A percentile compares a stretch with the other conserved stretches of the same genome.
Evolutionary conservation across 2,113 vertebrate genomes (phyloP).

Genomic region (Prochilodus magdalenae): DNA sequence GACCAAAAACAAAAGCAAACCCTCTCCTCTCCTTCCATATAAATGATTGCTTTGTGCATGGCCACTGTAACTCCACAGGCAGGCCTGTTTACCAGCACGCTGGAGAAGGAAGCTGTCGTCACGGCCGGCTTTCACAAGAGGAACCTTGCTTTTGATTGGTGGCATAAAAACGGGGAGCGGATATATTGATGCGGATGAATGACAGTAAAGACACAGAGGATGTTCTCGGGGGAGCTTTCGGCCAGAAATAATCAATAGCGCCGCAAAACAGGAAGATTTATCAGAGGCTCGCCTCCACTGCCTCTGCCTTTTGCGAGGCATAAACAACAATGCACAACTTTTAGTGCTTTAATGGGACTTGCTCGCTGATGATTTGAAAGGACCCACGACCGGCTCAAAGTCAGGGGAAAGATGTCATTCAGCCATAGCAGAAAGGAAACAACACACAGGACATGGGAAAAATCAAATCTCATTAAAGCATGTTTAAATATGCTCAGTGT

Average conservation of each 20-base stretch:
- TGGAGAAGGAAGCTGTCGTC: background rate
- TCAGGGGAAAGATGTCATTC: background rate
- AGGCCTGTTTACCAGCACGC: background rate
- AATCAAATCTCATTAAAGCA: no score
- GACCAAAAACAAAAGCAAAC: background rate
- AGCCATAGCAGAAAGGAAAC: background rate
- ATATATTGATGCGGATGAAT: slow-evolving; percentile 77
- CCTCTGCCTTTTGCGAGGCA: background rate
- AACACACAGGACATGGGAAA: background rate
- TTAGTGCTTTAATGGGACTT: slow-evolving; percentile 29
- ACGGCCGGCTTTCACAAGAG: background rate
- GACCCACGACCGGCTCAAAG: slow-evolving; percentile 18
- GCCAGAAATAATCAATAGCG: slow-evolving; percentile 41
- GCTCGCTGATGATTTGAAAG: background rate
- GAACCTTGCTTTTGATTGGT: slow-evolving; percentile 6
- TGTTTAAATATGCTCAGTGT: no score
- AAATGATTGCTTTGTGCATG: slow-evolving; percentile 6
- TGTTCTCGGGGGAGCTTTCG: slow-evolving; percentile 36
- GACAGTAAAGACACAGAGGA: slow-evolving; percentile 71
- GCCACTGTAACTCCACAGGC: background rate
- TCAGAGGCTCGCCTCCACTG: slow-evolving; percentile 24
- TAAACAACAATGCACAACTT: slow-evolving; percentile 9
- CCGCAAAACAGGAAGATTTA: slow-evolving; percentile 39
- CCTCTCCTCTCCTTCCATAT: background rate
- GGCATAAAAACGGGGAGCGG: slow-evolving; percentile 57